Evolutionary conservation across 2,888 invertebrate genomes (phyloP), one percentile per base, ranked within the genome.

Genomic region (Hypomecis punctinalis): DNA sequence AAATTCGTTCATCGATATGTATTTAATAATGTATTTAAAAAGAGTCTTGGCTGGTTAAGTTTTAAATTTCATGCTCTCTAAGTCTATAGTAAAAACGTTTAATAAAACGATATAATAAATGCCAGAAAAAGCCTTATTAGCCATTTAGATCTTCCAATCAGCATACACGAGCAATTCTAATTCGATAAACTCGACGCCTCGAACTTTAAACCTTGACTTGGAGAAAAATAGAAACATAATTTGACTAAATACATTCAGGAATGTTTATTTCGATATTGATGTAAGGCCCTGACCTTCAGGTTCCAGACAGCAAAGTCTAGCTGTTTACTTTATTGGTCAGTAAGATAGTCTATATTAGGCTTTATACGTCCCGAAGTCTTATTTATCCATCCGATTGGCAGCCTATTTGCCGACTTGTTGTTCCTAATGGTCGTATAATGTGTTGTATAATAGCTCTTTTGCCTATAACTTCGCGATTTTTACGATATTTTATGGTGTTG

Each of bases 361-460:
- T 55, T 53, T 48, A 57, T 63, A 46, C 49, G 59, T 63, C 48
- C 54, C 58, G 43, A 51, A 59, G 13, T 62, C 47, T 46, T 60
- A 56, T 66, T 62, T 66, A 63, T 63, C 51, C 61, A 51, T 59
- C 40, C 61, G 63, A 56, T 65, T 54, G 56, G 65, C 64, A 62
- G 49, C 52, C 47, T 67, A 63, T 69, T 63, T 57, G 59, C 64
- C 39, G 53, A 57, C 71, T 74, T 67, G 74, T 76, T 76, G 71
- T 75, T 72, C 68, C 56, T 70, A 69, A 70, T 68, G 69, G 62
- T 66, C 55, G 71, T 71, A 70, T 73, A 76, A 74, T 70, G 71
- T 71, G 72, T 75, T 74, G 73, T 73, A 68, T 76, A 75, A 77
- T 75, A 69, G 70, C 66, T 69, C 62, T 66, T 65, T 59, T 70